Evolutionary conservation across 2,888 invertebrate genomes (phyloP), one percentile per base, ranked within the genome.

Genomic region (Sinopyrophorus schimmeli): DNA sequence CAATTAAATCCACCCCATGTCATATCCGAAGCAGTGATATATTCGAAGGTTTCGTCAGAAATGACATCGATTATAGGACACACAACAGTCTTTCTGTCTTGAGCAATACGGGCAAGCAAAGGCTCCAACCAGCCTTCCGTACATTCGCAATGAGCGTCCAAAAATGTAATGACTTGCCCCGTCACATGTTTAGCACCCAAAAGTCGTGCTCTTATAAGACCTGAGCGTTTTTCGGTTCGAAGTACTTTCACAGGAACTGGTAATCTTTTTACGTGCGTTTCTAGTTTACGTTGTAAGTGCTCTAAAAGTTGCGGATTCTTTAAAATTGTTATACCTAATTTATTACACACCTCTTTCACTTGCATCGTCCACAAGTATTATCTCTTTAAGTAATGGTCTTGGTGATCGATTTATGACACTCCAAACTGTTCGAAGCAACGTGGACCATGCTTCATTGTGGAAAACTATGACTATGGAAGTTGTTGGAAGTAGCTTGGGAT

Each of bases 1-100:
- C 98, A 98, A 77, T 98, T 99, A 77, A 99, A 99, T 14, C 98
- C 98, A 54, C 98, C 98, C 97, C 98, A 99, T 1, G 98, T 99
- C 86, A 96, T 95, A 72, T 99, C 98, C 1, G 96, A 96, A 1
- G 98, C 98, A 37, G 96, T 92, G 55, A 98, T 93, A 77, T 99
- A 99, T 75, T 98, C 97, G 75, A 99, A 99, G 3, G 94, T 94
- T 65, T 98, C 97, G 73, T 99, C 98, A 31, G 94, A 95, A 67
- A 99, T 98, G 47, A 99, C 96, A 74, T 99, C 99, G 64, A 99
- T 98, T 61, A 99, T 95, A 5, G 99, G 98, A 73, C 97, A 95
- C 3, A 96, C 97, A 30, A 99, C 96, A 0, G 93, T 90, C 57
- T 87, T 89, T 60, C 93, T 82, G 76, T 99, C 90, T 70, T 91